Percentiles rank a stretch among this genome's conserved stretches.
Conservation (phyloP, 2,113 vertebrate species). For the Etia nguti region DNA sequence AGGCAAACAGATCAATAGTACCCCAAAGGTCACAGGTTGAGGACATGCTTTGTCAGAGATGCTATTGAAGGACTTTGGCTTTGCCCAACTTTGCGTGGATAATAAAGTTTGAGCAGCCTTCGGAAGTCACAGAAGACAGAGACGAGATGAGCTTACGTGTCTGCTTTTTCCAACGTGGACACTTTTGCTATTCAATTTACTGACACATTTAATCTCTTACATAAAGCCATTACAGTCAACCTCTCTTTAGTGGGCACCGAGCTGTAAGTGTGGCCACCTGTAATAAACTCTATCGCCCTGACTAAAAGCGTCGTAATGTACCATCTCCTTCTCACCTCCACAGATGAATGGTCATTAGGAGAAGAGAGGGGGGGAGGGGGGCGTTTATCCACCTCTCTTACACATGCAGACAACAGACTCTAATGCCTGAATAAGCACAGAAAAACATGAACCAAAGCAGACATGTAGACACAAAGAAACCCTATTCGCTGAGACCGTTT, state of each 20-base stretch:
- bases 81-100: neutral
- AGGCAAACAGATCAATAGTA: conserved; percentile 31
- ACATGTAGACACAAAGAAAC: neutral
- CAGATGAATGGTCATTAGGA: conserved; percentile 37
- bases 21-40: conserved; percentile 27
- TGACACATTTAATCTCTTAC: conserved; percentile 18
- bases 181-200: conserved; percentile 16
- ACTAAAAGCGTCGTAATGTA: conserved; percentile 48
- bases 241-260: conserved; percentile 15
- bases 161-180: neutral
- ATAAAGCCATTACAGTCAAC: conserved; percentile 20
- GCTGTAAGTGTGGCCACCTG: conserved; percentile 39
- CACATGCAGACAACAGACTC: neutral
- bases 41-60: neutral
- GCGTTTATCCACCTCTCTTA: neutral
- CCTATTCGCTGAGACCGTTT: neutral
- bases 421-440: neutral
- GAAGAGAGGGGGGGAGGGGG: neutral
- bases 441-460: neutral
- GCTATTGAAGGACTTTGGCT: neutral
- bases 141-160: neutral
- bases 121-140: conserved; percentile 16
- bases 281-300: conserved; percentile 21
- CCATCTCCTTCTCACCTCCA: conserved; percentile 30
- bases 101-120: conserved; percentile 10